Percentiles rank a stretch among this genome's conserved stretches.
These are phyloP conservation scores for Lampris incognitus DNA, from an alignment of 2,113 vertebrate species.

Conservation along the genomic window DNA sequence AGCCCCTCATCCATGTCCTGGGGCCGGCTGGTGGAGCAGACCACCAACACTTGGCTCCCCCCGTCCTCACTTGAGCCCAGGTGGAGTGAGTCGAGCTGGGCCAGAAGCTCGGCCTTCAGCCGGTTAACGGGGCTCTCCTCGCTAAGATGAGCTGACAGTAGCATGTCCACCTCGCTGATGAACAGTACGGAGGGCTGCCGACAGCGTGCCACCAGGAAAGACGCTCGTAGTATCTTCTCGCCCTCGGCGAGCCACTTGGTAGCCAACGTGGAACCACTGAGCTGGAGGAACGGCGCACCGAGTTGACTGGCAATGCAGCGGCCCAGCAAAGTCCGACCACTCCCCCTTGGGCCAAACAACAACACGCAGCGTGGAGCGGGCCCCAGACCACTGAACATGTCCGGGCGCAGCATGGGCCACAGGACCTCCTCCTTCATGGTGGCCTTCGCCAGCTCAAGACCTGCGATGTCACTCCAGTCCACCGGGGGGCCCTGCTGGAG, in stretches of 20 bases:
- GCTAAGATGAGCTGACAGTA: conserved; percentile 91
- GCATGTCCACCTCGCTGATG: conserved; percentile 95
- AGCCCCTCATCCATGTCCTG: conserved; percentile 97
- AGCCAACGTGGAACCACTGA: conserved; percentile 89
- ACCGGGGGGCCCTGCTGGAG: conserved; percentile 92
- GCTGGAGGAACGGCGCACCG: conserved; percentile 93
- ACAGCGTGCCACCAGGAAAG: conserved; percentile 94
- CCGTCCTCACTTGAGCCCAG: conserved; percentile 90
- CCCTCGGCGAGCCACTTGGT: conserved; percentile 95
- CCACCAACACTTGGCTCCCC: conserved; percentile 91
- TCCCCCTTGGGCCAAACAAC: conserved; percentile 94
- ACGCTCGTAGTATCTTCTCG: conserved; percentile 92
- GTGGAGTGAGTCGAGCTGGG: conserved; percentile 94
- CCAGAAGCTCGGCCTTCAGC: conserved; percentile 93
- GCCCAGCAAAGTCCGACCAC: conserved; percentile 93
- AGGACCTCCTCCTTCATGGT: conserved; percentile 95
- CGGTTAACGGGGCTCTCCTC: conserved; percentile 92
- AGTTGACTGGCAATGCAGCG: conserved; percentile 95
- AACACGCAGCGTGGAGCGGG: conserved; percentile 85
- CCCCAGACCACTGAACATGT: conserved; percentile 92
- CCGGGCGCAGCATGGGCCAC: conserved; percentile 95
- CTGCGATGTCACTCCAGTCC: conserved; percentile 95
- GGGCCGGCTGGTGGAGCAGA: conserved; percentile 96
- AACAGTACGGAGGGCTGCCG: conserved; percentile 95
- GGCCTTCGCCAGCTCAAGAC: conserved; percentile 92